Base-by-base conservation (phyloP, 2,888 invertebrate genomes). In the Drosophila macrospina region DNA sequence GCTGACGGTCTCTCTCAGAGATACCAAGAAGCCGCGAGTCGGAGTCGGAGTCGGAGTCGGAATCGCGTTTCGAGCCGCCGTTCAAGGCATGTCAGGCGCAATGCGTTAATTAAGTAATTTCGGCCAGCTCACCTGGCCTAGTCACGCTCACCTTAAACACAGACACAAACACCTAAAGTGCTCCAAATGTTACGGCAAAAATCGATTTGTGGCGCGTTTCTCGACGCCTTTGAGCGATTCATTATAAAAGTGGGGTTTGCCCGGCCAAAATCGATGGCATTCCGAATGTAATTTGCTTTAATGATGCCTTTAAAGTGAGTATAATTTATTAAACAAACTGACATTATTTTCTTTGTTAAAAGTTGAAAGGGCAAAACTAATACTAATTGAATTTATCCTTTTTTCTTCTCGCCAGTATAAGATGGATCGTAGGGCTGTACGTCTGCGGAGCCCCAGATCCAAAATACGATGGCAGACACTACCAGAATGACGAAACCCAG, bases 381-480 rank as follows among this genome's bases (percentile, higher is more conserved):
- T 16, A 6, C 15, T 16, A 28, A 13, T 8, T 45, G 4, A 47
- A 11, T 5, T 55, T 59, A 11, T 37, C 16, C 11, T 15, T 59
- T 10, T 2, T 68, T 51, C 4, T 64, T 34, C 4, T 60, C 41
- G 1, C 28, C 60, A n/a, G 52, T 5, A 26, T 50, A 47, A n/a
- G 10, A 24, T 16, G 95, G 94, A 81, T 96, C 96, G 96, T 96
- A 97, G 86, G 94, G 93, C 66, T 95, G 94, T 28, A 95, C 94
- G 16, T 96, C 95, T 0, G 95, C 73, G 8, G 64, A 30, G 1
- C 80, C 96, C 85, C 94, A 95, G 3, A 95, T 48, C 0, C 95
- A 74, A 90, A 95, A 97, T 5, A 96, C 87, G 0, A 95, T 34
- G 83, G 95, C 95, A 0, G 96, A 95, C 0, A 94, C 56, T 0